Evolutionary conservation across 2,888 invertebrate species (phyloP), one percentile per base, ranked within the genome.

Genomic region (Agrotis puta): DNA sequence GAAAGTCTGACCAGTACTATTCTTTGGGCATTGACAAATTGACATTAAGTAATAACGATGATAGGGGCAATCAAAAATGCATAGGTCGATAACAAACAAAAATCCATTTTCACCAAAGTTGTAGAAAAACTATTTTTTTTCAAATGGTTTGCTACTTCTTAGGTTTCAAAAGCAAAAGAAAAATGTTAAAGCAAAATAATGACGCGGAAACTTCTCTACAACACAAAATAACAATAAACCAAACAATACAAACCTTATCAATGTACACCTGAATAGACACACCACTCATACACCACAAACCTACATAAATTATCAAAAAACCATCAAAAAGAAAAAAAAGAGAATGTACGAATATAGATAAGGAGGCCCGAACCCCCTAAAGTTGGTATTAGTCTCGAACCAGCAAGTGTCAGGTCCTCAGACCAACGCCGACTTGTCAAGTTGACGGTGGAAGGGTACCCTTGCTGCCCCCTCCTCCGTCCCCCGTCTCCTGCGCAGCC

Each of bases 311-410:
- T 18, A 13, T 39, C 43, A 57, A 54, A 82, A 54, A 82, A 64
- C 59, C 20, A n/a, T 22, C 47, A 2, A n/a, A 69, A 82, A 74
- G 39, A 71, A 22, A 56, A 69, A 75, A 58, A 76, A 70, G 51
- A 56, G 45, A 50, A 56, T 27, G 39, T 68, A 53, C 22, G 16
- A 1, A 14, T 63, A 64, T 69, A 93, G 95, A 95, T 95, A 94
- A 95, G 88, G 86, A 77, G 76, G 47, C 11, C 43, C 14, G 27
- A 39, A 73, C 67, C 71, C 79, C 79, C 88, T 94, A 94, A 95
- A 95, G 94, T 92, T 93, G 92, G 93, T 93, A 86, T 89, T 88
- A 92, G 95, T 95, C 95, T 95, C 95, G 95, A 95, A 95, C 93
- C 94, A 78, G 73, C 84, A 66, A 68, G 81, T 78, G 76, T 82